Conservation (phyloP, 2,888 invertebrate species). For the Drosophila setosimentum region DNA sequence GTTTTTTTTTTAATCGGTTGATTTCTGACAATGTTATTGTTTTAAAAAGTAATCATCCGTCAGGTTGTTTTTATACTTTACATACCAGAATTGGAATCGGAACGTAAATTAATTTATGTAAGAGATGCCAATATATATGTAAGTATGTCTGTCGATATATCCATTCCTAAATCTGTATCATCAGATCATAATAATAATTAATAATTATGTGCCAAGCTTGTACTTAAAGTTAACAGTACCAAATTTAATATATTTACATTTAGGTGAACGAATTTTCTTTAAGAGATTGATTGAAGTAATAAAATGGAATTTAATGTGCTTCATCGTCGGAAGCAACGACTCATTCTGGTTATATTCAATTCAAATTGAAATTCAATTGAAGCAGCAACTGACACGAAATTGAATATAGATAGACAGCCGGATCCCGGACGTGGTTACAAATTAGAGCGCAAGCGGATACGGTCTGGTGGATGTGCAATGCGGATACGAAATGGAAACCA, state of each 20-base stretch:
- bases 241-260: not conserved
- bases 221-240: not conserved
- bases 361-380: slow-evolving; percentile 70
- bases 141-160: not conserved
- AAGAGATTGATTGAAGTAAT: not conserved
- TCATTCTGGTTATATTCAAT: slow-evolving; percentile 29
- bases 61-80: not conserved
- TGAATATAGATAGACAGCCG: slow-evolving; percentile 42
- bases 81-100: not conserved
- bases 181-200: not conserved
- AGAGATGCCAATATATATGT: not conserved
- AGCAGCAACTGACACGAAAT: slow-evolving; percentile 56
- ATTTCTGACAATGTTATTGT: too few relatives aligned
- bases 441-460: slow-evolving; percentile 36
- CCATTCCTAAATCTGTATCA: not conserved
- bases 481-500: slow-evolving; percentile 12
- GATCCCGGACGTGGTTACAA: slow-evolving; percentile 44
- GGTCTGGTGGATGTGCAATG: slow-evolving; percentile 7
- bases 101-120: not conserved
- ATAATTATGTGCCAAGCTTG: not conserved
- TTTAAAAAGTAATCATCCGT: too few relatives aligned
- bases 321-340: not conserved
- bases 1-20: too few relatives aligned
- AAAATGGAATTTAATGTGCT: slow-evolving; percentile 11
- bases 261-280: not conserved